Conservation (phyloP, 2,113 vertebrate genomes). For the Microcebus murinus region DNA sequence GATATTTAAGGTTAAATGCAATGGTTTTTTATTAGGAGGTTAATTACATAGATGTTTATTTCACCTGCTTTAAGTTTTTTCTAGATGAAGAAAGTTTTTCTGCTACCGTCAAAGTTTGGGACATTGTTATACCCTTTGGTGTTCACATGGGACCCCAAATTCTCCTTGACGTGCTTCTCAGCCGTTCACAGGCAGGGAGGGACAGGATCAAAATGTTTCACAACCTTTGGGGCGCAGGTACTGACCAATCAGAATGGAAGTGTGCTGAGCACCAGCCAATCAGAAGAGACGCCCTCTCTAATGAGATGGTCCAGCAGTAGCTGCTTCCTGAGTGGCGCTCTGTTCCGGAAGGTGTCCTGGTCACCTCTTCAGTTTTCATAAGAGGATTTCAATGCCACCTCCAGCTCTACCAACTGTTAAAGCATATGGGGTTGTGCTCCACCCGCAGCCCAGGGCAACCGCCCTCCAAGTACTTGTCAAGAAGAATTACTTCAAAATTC, state of each 20-base stretch:
- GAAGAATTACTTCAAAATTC: conserved; percentile 59
- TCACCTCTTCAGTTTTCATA: not conserved
- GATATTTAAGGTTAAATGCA: not conserved
- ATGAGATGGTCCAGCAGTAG: not conserved
- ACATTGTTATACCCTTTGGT: not conserved
- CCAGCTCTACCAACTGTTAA: conserved; percentile 67
- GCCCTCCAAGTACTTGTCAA: conserved; percentile 57
- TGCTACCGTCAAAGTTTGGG: not conserved
- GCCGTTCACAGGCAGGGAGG: not conserved
- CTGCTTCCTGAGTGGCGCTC: fast-evolving
- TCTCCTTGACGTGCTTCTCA: not conserved
- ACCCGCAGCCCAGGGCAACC: not conserved
- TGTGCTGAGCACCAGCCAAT: not conserved
- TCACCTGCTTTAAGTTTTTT: not conserved
- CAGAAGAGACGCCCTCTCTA: not conserved
- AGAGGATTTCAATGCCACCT: conserved; percentile 46
- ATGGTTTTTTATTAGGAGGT: not conserved
- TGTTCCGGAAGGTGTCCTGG: not conserved
- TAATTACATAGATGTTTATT: not conserved
- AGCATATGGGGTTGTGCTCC: conserved; percentile 57
- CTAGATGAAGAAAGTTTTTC: not conserved
- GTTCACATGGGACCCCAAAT: not conserved
- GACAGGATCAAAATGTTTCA: not conserved
- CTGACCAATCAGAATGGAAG: not conserved
- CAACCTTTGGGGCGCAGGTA: too few relatives aligned